Conservation (phyloP, 1,140 invertebrate genomes). For the Panulirus ornatus region DNA sequence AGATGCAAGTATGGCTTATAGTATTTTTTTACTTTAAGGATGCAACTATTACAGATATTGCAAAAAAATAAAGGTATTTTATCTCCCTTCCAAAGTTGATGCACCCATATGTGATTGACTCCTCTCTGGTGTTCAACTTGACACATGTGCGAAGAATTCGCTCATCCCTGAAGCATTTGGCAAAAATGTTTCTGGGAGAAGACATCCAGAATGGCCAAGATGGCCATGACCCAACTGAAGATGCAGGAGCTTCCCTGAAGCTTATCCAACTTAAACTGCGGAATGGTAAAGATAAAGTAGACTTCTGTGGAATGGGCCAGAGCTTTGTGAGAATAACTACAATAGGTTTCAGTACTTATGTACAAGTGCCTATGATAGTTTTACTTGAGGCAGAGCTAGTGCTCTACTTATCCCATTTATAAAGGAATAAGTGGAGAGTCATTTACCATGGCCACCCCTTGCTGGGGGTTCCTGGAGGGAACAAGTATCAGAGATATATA, state of each 20-base stretch:
- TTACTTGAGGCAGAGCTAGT: no score
- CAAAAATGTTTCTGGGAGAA: conserved; percentile 52
- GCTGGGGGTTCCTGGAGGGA: no score
- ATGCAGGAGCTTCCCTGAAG: conserved; percentile 61
- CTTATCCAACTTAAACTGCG: conserved; percentile 67
- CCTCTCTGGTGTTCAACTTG: conserved; percentile 63
- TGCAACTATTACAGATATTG: background rate
- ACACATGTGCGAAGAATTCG: background rate
- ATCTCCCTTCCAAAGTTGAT: conserved; percentile 44
- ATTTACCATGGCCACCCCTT: no score
- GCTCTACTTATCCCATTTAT: no score
- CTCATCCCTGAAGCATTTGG: conserved; percentile 45
- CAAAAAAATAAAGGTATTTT: background rate
- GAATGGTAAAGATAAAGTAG: conserved; percentile 38
- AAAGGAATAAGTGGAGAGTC: no score
- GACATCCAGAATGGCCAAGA: conserved; percentile 30
- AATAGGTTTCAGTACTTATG: no score
- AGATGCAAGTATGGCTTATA: background rate
- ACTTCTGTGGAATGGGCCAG: background rate
- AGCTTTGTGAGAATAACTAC: no score
- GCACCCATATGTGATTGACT: conserved; percentile 72
- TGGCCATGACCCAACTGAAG: conserved; percentile 68
- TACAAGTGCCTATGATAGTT: no score
- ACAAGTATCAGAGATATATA: no score
- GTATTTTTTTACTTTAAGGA: background rate